Percentiles rank a stretch among this genome's conserved stretches.
These are phyloP conservation scores for Hypanus sabinus DNA, from an alignment of 2,113 vertebrate genomes.

Conservation along the genomic window DNA sequence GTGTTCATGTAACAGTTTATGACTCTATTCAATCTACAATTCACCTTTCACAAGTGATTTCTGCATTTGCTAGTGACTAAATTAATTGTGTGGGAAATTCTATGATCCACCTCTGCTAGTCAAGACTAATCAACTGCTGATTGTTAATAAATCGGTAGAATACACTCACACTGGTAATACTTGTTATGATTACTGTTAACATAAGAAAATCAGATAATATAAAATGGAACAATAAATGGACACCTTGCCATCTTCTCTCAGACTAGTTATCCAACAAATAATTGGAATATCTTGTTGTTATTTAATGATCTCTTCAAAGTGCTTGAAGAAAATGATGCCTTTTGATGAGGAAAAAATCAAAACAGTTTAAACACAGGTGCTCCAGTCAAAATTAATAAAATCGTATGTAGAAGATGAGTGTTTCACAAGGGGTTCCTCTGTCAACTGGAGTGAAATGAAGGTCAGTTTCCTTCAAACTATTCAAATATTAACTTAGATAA, in stretches of 20 bases:
- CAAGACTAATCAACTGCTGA: neutral
- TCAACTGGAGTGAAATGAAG: neutral
- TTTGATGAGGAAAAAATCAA: neutral
- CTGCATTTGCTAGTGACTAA: neutral
- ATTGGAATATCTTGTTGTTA: neutral
- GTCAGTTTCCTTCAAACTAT: neutral
- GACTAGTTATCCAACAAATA: neutral
- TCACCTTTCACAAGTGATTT: neutral
- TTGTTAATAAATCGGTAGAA: neutral
- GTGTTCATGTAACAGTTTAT: too few species aligned
- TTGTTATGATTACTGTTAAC: neutral
- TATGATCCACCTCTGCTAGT: neutral
- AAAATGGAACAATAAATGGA: too few species aligned
- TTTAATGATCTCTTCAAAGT: neutral
- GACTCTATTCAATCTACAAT: neutral
- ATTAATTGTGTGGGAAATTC: neutral
- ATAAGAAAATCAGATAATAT: neutral
- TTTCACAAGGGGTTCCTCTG: neutral
- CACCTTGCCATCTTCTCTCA: neutral
- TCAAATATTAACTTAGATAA: constrained; percentile 19
- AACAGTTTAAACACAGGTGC: neutral
- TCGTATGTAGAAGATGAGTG: neutral
- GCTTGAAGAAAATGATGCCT: neutral
- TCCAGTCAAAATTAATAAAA: neutral
- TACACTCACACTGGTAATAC: neutral